Evolutionary conservation across 2,888 invertebrate species (phyloP).

Genomic region (Elaeidobius kamerunicus): DNA sequence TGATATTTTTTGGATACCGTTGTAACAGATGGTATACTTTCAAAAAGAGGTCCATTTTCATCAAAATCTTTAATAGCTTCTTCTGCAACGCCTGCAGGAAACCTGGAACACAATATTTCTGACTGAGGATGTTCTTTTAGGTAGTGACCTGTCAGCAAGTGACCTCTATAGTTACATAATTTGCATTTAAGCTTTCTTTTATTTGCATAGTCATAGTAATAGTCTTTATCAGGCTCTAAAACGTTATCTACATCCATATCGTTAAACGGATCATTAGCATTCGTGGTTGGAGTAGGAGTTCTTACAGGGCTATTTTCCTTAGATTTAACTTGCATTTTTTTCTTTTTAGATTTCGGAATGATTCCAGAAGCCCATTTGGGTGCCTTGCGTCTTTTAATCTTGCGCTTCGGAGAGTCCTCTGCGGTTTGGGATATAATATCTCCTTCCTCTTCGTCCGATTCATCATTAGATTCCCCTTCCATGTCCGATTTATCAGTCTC

Average conservation of each 20-base stretch:
- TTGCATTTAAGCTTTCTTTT: conserved; percentile 51
- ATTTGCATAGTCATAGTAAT: conserved; percentile 33
- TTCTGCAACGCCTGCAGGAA: conserved; percentile 54
- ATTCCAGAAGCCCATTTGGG: conserved; percentile 45
- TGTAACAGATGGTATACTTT: conserved; percentile 15
- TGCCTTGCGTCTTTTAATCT: conserved; percentile 47
- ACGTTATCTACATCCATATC: conserved; percentile 27
- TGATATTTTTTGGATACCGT: conserved; percentile 27
- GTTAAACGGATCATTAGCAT: conserved; percentile 4
- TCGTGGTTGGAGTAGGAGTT: neutral
- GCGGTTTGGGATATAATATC: conserved; percentile 15
- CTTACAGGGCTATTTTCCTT: conserved; percentile 18
- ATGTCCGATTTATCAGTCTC: conserved; percentile 10
- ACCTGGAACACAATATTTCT: conserved; percentile 64
- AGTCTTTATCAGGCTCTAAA: conserved; percentile 37
- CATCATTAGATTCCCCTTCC: conserved; percentile 11
- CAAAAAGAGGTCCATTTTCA: conserved; percentile 36
- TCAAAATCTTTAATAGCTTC: conserved; percentile 54
- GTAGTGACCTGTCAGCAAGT: conserved; percentile 65
- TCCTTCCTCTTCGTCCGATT: conserved; percentile 17
- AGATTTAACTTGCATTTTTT: conserved; percentile 17
- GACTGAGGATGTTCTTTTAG: conserved; percentile 59
- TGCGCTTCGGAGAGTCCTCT: conserved; percentile 27
- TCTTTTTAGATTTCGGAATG: conserved; percentile 34
- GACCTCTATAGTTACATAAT: conserved; percentile 58